Evolutionary conservation across 2,888 invertebrate species (phyloP), one percentile per base, ranked within the genome.

Genomic region (Tenodera sinensis): DNA sequence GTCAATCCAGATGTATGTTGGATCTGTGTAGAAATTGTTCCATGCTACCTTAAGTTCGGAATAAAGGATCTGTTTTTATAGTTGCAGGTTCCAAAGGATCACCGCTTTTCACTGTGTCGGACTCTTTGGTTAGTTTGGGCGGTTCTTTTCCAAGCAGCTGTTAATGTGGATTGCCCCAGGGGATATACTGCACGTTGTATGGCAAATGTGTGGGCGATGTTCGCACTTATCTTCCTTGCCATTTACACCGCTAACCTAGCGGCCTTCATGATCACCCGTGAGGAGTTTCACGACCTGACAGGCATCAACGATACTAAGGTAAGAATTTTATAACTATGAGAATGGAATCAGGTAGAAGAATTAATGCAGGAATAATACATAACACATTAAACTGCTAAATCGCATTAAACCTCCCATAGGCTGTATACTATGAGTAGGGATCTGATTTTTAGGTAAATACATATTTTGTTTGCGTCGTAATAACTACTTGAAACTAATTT

Each of bases 51-150:
- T 82, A 81, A 47, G 54, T 82, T 89, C 25, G 28, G 28, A 30
- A 12, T 3, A 28, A 12, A 12, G 34, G 8, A 34, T 0, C 34
- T 6, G 34, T 34, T 34, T 34, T 34, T 34, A 30, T 85, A 89
- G 88, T 83, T 89, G 91, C 94, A 95, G 91, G 93, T 93, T 88
- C 95, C 96, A 87, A 95, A 96, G 81, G 97, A 97, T 90, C 98
- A 98, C 93, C 95, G 98, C 90, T 99, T 99, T 94, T 98, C 98
- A 3, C 94, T 99, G 87, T 99, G 99, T 93, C 97, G 99, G 90
- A 98, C 99, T 0, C 99, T 99, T 93, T 99, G 99, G 99, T 95
- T 99, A 91, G 99, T 99, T 42, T 99, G 99, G 99, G 99, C 99
- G n/a, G 99, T 99, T 90, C 95, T 99, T 82, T 99, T 98, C 93